Conservation (phyloP, 2,113 vertebrate genomes). For the Oceanites oceanicus region DNA sequence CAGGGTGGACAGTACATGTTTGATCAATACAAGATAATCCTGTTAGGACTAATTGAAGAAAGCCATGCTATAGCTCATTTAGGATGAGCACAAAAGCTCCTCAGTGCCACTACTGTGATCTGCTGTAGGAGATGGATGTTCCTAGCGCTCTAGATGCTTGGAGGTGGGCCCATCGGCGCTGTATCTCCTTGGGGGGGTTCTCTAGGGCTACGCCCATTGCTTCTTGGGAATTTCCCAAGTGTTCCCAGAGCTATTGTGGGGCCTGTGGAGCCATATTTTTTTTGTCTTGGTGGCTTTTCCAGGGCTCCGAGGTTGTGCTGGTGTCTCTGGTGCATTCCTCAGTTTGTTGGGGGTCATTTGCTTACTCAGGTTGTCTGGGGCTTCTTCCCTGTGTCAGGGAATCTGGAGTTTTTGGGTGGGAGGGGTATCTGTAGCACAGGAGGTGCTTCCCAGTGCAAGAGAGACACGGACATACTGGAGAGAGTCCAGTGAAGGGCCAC, state of each 20-base stretch:
- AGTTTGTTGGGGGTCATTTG: neutral
- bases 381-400: neutral
- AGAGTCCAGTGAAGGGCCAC: neutral
- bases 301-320: neutral
- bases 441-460: no score
- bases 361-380: neutral
- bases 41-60: neutral
- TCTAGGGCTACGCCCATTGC: neutral
- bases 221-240: neutral
- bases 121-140: neutral
- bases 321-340: neutral
- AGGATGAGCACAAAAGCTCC: neutral
- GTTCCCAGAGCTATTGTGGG: neutral
- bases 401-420: neutral
- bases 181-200: neutral
- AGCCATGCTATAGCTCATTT: neutral
- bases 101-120: neutral
- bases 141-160: neutral
- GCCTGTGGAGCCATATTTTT: neutral
- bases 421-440: neutral
- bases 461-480: neutral
- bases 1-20: neutral
- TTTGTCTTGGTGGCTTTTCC: neutral
- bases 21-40: neutral
- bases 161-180: fast-evolving